These are phyloP conservation scores for Falco berigora DNA, from an alignment of 2,797 vertebrate species.

Conservation along the genomic window DNA sequence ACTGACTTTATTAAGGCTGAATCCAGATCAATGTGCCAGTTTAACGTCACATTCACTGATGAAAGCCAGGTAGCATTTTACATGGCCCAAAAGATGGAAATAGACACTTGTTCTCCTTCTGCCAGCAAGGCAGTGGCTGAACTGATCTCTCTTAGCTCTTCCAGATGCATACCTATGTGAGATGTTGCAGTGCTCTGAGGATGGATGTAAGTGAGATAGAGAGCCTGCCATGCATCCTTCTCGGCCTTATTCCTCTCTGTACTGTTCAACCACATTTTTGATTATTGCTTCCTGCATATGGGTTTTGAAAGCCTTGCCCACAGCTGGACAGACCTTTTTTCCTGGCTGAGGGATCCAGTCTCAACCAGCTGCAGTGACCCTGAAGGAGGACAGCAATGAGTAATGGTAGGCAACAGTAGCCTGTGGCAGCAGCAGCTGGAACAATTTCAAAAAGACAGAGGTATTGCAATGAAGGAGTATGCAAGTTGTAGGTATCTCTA, in stretches of 20 bases:
- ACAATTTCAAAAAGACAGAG: neutral
- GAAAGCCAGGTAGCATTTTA: neutral
- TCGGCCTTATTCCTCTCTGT: neutral
- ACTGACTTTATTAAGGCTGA: neutral
- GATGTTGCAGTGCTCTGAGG: neutral
- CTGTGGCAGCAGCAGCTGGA: neutral
- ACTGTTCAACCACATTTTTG: neutral
- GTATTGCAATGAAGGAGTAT: neutral
- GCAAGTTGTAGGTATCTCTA: neutral
- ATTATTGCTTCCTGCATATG: neutral
- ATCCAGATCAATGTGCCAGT: neutral
- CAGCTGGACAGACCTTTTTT: neutral
- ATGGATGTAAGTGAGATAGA: neutral
- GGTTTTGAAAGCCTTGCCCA: neutral
- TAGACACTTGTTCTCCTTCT: neutral
- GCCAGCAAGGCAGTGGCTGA: neutral
- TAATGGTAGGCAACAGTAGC: neutral
- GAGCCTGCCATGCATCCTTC: neutral
- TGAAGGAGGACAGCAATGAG: neutral
- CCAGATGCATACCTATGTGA: accelerated
- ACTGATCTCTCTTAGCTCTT: neutral
- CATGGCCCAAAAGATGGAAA: neutral
- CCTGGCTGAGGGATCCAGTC: neutral
- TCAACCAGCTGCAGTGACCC: neutral
- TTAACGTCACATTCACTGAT: neutral